Percentiles rank a stretch among this genome's conserved stretches.
These are phyloP conservation scores for Aricia agestis DNA, from an alignment of 1,140 invertebrate genomes.

Conservation along the genomic window DNA sequence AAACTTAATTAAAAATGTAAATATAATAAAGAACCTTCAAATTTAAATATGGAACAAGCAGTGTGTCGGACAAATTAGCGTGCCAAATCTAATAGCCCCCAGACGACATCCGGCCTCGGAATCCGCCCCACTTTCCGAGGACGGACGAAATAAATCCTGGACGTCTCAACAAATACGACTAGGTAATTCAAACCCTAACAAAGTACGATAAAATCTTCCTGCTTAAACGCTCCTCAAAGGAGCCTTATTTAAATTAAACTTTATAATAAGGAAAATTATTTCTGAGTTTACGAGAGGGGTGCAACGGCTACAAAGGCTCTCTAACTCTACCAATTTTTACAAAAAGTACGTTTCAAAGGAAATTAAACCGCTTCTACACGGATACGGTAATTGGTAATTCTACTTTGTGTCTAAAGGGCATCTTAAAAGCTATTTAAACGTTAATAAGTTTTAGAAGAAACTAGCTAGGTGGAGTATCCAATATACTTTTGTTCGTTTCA, in stretches of 20 bases:
- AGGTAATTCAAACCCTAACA: conserved; percentile 4
- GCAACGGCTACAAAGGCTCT: neutral
- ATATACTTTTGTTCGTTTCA: too few relatives aligned
- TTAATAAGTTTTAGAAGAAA: neutral
- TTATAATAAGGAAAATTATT: neutral
- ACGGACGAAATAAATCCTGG: conserved; percentile 46
- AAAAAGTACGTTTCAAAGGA: neutral
- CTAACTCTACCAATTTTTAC: neutral
- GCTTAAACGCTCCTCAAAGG: neutral
- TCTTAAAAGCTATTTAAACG: neutral
- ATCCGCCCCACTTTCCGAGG: conserved; percentile 41
- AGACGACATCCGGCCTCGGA: conserved; percentile 26
- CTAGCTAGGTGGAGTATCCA: neutral
- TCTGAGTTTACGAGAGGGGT: neutral
- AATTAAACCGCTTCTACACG: neutral
- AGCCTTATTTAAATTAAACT: neutral
- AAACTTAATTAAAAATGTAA: too few relatives aligned
- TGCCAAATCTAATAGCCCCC: conserved; percentile 10
- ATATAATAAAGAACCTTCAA: too few relatives aligned
- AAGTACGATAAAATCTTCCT: neutral
- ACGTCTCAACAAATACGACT: conserved; percentile 30
- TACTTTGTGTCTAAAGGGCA: neutral
- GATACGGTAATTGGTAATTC: neutral
- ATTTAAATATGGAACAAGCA: neutral
- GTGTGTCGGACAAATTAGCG: conserved; percentile 6